phyloP scores from a whole-genome alignment of 2,113 vertebrate genomes.

The Dendropsophus ebraccatus region DNA sequence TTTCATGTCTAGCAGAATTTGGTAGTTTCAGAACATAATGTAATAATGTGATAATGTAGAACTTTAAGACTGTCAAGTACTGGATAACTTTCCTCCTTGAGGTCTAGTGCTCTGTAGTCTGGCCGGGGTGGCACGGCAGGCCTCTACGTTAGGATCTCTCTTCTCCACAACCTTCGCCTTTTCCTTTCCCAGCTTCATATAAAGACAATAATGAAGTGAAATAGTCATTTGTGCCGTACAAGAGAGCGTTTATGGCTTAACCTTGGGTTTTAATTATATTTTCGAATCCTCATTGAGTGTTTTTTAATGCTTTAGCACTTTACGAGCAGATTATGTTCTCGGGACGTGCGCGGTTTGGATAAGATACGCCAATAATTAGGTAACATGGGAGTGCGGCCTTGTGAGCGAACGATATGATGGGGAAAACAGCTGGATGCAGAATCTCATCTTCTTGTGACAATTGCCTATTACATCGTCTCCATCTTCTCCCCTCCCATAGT shows the following conservation, averaged over 20 bases:
- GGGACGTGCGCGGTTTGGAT: slow-evolving; percentile 1
- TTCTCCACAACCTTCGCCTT: background rate
- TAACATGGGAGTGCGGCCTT: background rate
- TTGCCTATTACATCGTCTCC: slow-evolving; percentile 23
- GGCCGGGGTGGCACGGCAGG: background rate
- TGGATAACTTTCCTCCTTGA: background rate
- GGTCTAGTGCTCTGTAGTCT: background rate
- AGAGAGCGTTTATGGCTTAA: slow-evolving; percentile 12
- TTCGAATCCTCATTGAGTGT: slow-evolving; percentile 29
- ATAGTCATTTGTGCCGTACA: background rate
- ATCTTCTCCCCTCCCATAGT: background rate
- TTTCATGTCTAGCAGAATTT: background rate
- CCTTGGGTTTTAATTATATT: slow-evolving; percentile 35
- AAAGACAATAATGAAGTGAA: slow-evolving; percentile 6
- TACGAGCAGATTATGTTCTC: slow-evolving; percentile 36
- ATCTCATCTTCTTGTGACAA: slow-evolving; percentile 50
- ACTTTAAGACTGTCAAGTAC: background rate
- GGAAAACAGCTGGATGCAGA: slow-evolving; percentile 32
- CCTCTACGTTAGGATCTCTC: background rate
- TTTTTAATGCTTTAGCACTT: slow-evolving; percentile 31
- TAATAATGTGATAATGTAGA: background rate
- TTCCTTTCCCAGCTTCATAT: background rate
- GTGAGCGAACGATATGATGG: slow-evolving; percentile 46
- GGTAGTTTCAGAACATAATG: too few species aligned
- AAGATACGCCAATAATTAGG: slow-evolving; percentile 41